phyloP scores from a whole-genome alignment of 2,888 invertebrate species.

The Pristionchus entomophagus region DNA sequence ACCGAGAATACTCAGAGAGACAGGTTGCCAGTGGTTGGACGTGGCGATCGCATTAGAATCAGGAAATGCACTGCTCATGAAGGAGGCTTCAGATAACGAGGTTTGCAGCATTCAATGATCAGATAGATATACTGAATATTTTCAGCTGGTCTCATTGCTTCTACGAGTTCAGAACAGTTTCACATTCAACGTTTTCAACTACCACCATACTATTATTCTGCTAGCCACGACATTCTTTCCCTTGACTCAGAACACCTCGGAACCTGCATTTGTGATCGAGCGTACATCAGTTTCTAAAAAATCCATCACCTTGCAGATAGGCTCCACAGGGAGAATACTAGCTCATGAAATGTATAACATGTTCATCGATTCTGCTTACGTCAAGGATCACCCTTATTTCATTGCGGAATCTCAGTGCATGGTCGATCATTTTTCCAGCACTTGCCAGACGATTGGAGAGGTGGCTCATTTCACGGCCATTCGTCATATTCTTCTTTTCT shows the following conservation, averaged over 20 bases:
- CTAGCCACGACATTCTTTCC: constrained; percentile 35
- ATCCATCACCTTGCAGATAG: neutral
- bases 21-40: constrained; percentile 10
- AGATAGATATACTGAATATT: too few species aligned
- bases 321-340: neutral
- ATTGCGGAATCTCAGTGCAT: neutral
- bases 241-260: constrained; percentile 18
- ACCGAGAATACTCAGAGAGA: neutral
- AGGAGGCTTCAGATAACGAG: neutral
- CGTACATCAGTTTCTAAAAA: neutral
- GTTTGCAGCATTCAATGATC: neutral
- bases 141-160: neutral
- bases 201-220: neutral
- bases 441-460: neutral
- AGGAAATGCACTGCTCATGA: neutral
- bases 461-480: too few species aligned
- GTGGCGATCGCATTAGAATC: constrained; percentile 4
- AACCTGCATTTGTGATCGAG: constrained; percentile 32
- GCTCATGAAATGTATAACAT: constrained; percentile 19
- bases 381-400: constrained; percentile 2
- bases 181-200: constrained; percentile 3
- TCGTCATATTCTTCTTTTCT: too few species aligned
- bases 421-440: constrained; percentile 3
- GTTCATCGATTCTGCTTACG: neutral
- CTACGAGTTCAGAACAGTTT: constrained; percentile 20